Evolutionary conservation across 2,113 vertebrate species (phyloP), one percentile per base, ranked within the genome.

Genomic region (Rafetus swinhoei): DNA sequence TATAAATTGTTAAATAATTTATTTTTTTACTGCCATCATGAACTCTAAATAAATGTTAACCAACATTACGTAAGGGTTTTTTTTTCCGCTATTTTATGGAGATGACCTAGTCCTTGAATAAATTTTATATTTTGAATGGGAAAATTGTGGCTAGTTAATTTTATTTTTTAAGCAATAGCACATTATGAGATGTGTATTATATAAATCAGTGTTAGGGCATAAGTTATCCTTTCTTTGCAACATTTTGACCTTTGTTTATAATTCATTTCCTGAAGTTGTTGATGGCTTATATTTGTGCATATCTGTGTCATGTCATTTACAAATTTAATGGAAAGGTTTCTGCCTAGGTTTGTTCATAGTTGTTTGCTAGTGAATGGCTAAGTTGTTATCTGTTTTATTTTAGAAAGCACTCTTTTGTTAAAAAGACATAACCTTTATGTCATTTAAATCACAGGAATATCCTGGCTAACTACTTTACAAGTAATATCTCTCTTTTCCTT

Each of bases 401-500:
- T 22, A 72, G 81, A 81, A 84, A 60, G 24, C 25, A 56, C 54
- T 72, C 84, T 60, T 35, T 82, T 62, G 29, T 62, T 50, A 35
- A 57, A 82, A 52, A 80, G 80, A 45, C 24, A 60, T 57, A 22
- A 12, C 19, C 35, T 32, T n/a, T 81, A 45, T 56, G 59, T 69
- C 11, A 21, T 62, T 72, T 50, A 55, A 55, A 69, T 50, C 39
- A 7, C 6, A 77, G 24, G 22, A 77, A 12, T 84, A 90, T 91
- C 80, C 29, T 87, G 96, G 93, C 21, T 79, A 79, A 79, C 77
- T 92, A 35, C 94, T 53, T 55, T 29, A 69, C 32, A 27, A 83
- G 11, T 62, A 92, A 86, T 97, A 95, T 91, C 84, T 97, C 93
- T 84, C 93, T 93, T 94, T 88, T 88, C 87, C 57, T 89, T 91